Base-by-base conservation (phyloP, 2,113 vertebrate species). In the Cyprinodon variegatus region DNA sequence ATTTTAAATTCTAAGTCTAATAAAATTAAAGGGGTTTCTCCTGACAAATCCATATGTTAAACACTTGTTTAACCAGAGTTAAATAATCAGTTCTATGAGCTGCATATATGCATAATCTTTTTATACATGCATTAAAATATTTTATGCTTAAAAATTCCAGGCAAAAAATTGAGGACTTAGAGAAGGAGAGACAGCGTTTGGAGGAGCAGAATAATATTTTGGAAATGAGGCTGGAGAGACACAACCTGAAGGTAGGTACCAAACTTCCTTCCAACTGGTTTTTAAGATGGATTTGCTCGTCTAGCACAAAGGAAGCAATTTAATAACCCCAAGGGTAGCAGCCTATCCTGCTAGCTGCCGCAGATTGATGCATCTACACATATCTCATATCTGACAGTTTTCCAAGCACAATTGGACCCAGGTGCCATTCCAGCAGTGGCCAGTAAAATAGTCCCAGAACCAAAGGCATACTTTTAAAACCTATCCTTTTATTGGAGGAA, bases 81-180 rank as follows among this genome's bases (percentile, higher is more conserved):
- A 11, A 29, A 29, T 29, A 29, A 29, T 29, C 29, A 29, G 29
- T 29, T 29, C 43, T 61, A 29, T 77, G 29, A 14, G 29, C 39
- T 46, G 53, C 67, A 43, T 72, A 57, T 67, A 37, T 3, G 37
- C n/a, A 4, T n/a, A 14, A 38, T 1, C 39, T 39, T 63, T 5
- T 62, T 41, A 29, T 61, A 72, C 13, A 46, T 3, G 70, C 22
- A 48, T 60, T 20, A 39, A 17, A 39, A 66, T 41, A 68, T 69
- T 65, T 17, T 64, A 64, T 61, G 36, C 20, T 3, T 77, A 41
- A 70, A 29, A 74, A 75, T 72, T 87, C 36, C 91, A 99, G 98
- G 88, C 65, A 96, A 86, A 99, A 99, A 92, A 93, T 99, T 15
- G 98, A 99, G 89, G 97, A 99, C 85, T 89, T 99, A 73, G 97